phyloP scores from a whole-genome alignment of 2,113 vertebrate genomes.

The Chionomys nivalis region DNA sequence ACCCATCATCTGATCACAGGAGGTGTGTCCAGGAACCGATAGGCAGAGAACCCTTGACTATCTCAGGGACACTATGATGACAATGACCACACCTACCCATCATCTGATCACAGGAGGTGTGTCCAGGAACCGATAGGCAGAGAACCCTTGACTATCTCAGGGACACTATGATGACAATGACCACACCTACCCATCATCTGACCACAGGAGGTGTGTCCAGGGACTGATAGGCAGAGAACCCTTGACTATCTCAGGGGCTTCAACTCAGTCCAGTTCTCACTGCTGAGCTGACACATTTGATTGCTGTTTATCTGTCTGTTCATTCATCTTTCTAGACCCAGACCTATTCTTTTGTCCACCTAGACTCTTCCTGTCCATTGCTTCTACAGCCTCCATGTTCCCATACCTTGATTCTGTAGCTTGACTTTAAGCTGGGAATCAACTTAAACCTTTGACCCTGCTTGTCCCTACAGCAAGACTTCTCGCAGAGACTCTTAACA shows the following conservation, averaged over 20 bases:
- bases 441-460: background rate
- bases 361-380: background rate
- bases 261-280: background rate
- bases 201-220: background rate
- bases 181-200: background rate
- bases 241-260: background rate
- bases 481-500: background rate
- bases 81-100: background rate
- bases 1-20: background rate
- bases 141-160: background rate
- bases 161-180: background rate
- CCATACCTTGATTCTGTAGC: background rate
- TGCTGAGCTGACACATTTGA: background rate
- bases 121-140: background rate
- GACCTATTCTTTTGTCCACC: background rate
- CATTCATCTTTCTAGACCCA: background rate
- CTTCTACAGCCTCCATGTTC: background rate
- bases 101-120: background rate
- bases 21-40: background rate
- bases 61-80: background rate
- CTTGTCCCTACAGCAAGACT: too few species aligned
- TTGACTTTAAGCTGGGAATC: background rate
- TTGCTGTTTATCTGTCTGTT: background rate
- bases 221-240: background rate
- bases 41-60: background rate